These are phyloP conservation scores for Crossocerus cetratus DNA, from an alignment of 2,888 invertebrate species.

Conservation along the genomic window DNA sequence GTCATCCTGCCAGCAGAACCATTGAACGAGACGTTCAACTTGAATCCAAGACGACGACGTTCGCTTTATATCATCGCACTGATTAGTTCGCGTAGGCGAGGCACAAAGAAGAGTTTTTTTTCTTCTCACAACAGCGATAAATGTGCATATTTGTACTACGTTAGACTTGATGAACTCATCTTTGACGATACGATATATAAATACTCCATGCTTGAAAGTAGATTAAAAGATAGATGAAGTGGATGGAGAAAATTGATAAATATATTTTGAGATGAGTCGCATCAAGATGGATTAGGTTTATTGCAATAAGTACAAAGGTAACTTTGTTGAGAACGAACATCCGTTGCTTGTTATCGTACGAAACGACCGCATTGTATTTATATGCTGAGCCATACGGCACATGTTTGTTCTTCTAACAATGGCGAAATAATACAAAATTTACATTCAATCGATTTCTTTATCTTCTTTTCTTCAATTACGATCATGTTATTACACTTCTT, in stretches of 20 bases:
- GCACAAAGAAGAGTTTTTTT: constrained; percentile 16
- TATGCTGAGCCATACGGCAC: constrained; percentile 1
- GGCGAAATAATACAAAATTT: too few species aligned
- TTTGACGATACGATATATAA: background rate
- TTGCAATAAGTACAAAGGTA: constrained; percentile 9
- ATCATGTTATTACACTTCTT: constrained; percentile 25
- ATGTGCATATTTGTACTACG: constrained; percentile 9
- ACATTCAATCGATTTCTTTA: constrained; percentile 32
- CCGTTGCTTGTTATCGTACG: constrained; percentile 24
- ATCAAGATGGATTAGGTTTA: constrained; percentile 4
- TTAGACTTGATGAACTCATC: background rate
- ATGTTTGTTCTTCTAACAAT: constrained; percentile 5
- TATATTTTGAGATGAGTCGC: too few species aligned
- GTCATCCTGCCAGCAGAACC: constrained; percentile 9
- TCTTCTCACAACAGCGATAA: constrained; percentile 34
- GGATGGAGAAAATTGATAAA: too few species aligned
- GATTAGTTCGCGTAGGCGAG: constrained; percentile 33
- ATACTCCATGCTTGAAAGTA: constrained; percentile 5
- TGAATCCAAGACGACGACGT: constrained; percentile 8
- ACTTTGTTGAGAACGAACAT: constrained; percentile 8
- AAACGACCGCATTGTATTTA: constrained; percentile 7
- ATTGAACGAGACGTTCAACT: constrained; percentile 27
- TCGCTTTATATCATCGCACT: constrained; percentile 11
- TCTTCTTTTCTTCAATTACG: constrained; percentile 19
- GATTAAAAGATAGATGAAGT: too few species aligned